Conservation (phyloP, 2,888 invertebrate genomes). For the Microctonus brassicae region DNA sequence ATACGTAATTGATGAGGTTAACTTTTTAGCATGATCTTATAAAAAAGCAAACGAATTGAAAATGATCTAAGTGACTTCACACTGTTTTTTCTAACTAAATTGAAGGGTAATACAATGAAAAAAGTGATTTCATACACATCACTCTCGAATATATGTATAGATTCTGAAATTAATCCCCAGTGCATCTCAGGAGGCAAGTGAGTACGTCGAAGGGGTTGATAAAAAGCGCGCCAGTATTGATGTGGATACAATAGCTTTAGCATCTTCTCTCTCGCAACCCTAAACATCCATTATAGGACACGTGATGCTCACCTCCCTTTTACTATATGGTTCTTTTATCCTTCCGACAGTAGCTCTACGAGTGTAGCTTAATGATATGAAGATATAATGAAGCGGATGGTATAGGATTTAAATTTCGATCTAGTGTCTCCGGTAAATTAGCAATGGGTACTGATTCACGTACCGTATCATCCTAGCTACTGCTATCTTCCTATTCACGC, state of each 20-base stretch:
- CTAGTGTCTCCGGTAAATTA: constrained; percentile 33
- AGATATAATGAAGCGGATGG: not conserved
- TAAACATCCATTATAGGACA: no score
- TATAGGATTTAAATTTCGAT: constrained; percentile 38
- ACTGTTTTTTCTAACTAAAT: no score
- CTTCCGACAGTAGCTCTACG: not conserved
- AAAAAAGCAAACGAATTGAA: no score
- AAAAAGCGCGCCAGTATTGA: not conserved
- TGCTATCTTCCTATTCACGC: not conserved
- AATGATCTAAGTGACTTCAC: no score
- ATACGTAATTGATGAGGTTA: no score
- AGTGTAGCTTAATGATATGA: not conserved
- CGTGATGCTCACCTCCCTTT: no score
- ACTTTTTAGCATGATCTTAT: no score
- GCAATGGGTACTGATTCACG: constrained; percentile 33
- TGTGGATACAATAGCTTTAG: constrained; percentile 13
- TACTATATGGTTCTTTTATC: no score
- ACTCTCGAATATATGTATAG: no score
- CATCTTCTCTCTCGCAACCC: no score
- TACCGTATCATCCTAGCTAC: constrained; percentile 5
- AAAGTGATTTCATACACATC: no score
- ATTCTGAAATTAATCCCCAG: constrained; percentile 30
- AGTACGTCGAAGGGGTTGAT: not conserved
- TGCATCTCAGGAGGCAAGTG: constrained; percentile 20
- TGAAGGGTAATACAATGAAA: no score